Base-by-base conservation (phyloP, 2,113 vertebrate species). In the Gnathonemus longibarbis region DNA sequence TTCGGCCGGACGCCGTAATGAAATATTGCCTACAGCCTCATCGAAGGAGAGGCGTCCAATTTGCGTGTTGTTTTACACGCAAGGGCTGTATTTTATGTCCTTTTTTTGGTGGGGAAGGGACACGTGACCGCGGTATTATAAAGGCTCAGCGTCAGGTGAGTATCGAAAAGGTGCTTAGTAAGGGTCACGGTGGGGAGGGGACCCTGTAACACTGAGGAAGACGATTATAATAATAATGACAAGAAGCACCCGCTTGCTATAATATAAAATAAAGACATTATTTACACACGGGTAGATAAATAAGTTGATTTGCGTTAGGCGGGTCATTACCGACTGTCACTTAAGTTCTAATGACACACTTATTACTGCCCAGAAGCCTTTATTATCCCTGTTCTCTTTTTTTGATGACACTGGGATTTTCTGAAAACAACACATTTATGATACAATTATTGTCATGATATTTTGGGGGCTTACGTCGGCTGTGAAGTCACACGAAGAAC, bases 11-110 rank as follows among this genome's bases (percentile, higher is more conserved):
- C 88, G 89, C 89, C 62, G 58, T 86, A 84, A 90, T 92, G 91
- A 93, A 91, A 93, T 91, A 93, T 91, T 84, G 52, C 88, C 88
- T 66, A 91, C 92, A 89, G 92, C 91, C 91, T 92, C 91, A 80
- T 88, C 45, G 62, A 58, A 74, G 89, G 87, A 31, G 48, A 31
- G n/a, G 88, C 31, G 53, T 92, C 35, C 86, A 89, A 89, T 85
- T 88, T 87, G 45, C 90, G 48, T 91, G 90, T 92, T 91, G 90
- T 87, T 89, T 88, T 53, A 53, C 85, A 35, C 8, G 50, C 87
- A 58, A 70, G 15, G 74, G 15, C 6, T 42, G 27, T 35, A 42
- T 80, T 80, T 80, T 80, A 39, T 42, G 13, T 80, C n/a, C 17
- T 80, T 80, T 35, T 77, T 42, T 77, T 77, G 70, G 70, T 11